Evolutionary conservation across 2,888 invertebrate species (phyloP).

Genomic region (Parapristionchus giblindavisi): DNA sequence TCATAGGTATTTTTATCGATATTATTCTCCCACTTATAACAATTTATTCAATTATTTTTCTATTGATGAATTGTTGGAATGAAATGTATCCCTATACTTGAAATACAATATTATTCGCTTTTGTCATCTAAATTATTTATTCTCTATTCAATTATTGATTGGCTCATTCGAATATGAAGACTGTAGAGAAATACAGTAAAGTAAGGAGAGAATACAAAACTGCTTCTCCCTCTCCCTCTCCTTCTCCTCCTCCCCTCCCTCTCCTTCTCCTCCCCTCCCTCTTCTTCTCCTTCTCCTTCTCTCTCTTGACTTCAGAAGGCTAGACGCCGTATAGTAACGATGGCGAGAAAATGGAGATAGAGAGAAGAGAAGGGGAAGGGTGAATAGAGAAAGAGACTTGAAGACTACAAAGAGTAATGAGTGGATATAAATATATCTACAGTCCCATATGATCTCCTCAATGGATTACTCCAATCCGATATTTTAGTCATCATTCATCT

Average conservation of each 20-base stretch:
- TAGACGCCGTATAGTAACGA: slow-evolving; percentile 9
- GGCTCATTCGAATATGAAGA: no score
- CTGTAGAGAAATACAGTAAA: not conserved
- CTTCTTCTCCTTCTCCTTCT: not conserved
- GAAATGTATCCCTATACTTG: no score
- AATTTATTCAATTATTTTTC: no score
- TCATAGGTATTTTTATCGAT: no score
- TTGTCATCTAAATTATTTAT: no score
- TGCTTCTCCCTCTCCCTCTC: not conserved
- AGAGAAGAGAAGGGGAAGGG: slow-evolving; percentile 9
- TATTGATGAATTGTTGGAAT: no score
- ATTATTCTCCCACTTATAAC: no score
- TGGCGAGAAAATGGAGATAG: not conserved
- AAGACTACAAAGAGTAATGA: slow-evolving; percentile 24
- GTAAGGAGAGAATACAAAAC: not conserved
- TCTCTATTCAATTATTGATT: no score
- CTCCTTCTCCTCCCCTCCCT: not conserved
- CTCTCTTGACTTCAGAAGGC: not conserved
- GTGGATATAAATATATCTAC: not conserved
- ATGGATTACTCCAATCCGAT: no score
- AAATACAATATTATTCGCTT: no score
- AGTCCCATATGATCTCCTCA: no score
- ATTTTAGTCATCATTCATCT: no score
- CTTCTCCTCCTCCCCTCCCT: not conserved
- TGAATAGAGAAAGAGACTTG: not conserved